A percentile compares a stretch with the other conserved stretches of the same genome.
Conservation (phyloP, 2,797 vertebrate genomes). For the Agapornis canus region DNA sequence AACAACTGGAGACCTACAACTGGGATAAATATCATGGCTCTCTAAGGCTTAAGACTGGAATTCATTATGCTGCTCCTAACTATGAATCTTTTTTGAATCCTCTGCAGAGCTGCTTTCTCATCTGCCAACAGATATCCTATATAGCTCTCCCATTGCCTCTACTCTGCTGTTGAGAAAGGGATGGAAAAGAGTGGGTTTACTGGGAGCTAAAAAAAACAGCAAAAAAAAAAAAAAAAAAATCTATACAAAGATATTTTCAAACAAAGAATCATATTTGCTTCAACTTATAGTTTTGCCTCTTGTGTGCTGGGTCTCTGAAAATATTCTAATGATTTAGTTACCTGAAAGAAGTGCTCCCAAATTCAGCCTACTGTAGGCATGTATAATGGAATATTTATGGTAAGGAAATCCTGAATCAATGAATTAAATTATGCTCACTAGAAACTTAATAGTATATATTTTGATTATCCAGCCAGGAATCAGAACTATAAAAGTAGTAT, state of each 20-base stretch:
- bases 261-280: neutral
- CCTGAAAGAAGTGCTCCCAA: neutral
- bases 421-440: neutral
- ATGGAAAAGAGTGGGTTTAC: neutral
- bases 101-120: neutral
- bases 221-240: neutral
- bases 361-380: neutral
- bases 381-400: neutral
- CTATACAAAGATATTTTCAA: neutral
- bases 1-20: neutral
- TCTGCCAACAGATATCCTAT: neutral
- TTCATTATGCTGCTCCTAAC: neutral
- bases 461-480: neutral
- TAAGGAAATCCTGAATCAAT: neutral
- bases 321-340: neutral
- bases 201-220: neutral
- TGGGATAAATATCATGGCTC: neutral
- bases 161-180: neutral
- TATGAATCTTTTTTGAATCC: neutral
- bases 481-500: neutral
- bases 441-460: neutral
- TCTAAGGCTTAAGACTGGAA: neutral
- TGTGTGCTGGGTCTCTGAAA: neutral
- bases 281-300: neutral
- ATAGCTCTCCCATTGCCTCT: neutral